Evolutionary conservation across 2,888 invertebrate genomes (phyloP), one percentile per base, ranked within the genome.

Genomic region (Drosophila dives): DNA sequence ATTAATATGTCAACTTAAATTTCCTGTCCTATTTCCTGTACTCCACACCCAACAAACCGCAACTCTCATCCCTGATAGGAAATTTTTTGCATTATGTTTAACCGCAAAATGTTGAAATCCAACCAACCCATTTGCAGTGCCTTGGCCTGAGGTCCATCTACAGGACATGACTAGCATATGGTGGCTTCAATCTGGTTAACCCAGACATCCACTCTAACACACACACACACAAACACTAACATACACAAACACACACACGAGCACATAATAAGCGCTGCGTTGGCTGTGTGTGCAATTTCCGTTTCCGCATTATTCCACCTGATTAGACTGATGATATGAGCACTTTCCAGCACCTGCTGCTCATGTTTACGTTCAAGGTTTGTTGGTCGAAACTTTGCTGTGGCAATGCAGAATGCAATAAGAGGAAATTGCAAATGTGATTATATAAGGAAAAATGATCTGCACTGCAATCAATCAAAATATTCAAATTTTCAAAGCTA

Each of bases 251-350:
- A 48, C 34, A 48, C 49, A 58, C 49, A 64, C 58, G 49, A 7
- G 23, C 42, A 55, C 49, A 53, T 50, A 34, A 48, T 64, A 51
- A 15, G 2, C 33, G 38, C 34, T 58, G 45, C 23, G 42, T 48
- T 69, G 42, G 33, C 38, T 42, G 61, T 72, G 56, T 87, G 71
- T 77, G 77, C 75, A 76, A 83, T 88, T 90, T 90, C 84, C 86
- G 73, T 77, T 86, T 90, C 86, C 89, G 78, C 75, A 48, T 77
- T 81, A 78, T 86, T 90, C 81, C 86, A 90, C 86, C 81, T 90
- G 86, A 90, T 90, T 86, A 86, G 81, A 55, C 89, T 80, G 77
- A 79, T 83, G 86, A 81, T 74, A 79, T 65, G 75, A 74, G 60
- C 62, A 64, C 68, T 65, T 60, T 50, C 29, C 63, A 66, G 71